Evolutionary conservation across 2,888 invertebrate species (phyloP).

Genomic region (Hecatera dysodea): DNA sequence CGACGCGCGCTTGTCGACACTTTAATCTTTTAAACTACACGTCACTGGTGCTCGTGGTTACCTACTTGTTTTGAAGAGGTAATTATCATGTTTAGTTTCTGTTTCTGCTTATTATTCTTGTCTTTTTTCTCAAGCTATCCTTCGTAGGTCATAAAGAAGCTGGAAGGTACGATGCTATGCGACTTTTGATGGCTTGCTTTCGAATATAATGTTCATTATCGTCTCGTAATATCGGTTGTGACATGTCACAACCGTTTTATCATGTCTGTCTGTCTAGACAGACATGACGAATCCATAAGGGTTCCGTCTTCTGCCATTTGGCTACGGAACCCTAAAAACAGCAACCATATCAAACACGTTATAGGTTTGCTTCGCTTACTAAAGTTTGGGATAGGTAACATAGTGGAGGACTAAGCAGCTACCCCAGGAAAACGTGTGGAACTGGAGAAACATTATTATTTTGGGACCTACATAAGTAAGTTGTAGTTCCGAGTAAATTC

Average conservation of each 20-base stretch:
- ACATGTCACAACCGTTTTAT: too few relatives aligned
- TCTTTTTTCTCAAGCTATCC: neutral
- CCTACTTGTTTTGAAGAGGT: neutral
- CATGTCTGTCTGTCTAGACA: too few relatives aligned
- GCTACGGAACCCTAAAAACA: too few relatives aligned
- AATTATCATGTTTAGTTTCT: neutral
- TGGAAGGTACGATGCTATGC: too few relatives aligned
- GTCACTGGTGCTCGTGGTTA: neutral
- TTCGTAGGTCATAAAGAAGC: neutral
- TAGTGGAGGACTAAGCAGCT: neutral
- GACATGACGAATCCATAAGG: too few relatives aligned
- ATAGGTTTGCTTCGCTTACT: neutral
- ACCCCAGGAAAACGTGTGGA: neutral
- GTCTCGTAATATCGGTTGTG: too few relatives aligned
- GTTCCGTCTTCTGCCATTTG: too few relatives aligned
- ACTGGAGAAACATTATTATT: neutral
- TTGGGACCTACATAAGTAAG: too few relatives aligned
- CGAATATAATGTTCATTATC: neutral
- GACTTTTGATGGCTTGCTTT: neutral
- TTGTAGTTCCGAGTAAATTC: neutral
- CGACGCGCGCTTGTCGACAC: conserved; percentile 28
- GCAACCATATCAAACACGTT: too few relatives aligned
- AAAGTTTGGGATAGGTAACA: neutral
- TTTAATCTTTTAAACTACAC: neutral
- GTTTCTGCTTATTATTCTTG: neutral